Conservation (phyloP, 1,140 invertebrate species). For the Rhagoletis pomonella region DNA sequence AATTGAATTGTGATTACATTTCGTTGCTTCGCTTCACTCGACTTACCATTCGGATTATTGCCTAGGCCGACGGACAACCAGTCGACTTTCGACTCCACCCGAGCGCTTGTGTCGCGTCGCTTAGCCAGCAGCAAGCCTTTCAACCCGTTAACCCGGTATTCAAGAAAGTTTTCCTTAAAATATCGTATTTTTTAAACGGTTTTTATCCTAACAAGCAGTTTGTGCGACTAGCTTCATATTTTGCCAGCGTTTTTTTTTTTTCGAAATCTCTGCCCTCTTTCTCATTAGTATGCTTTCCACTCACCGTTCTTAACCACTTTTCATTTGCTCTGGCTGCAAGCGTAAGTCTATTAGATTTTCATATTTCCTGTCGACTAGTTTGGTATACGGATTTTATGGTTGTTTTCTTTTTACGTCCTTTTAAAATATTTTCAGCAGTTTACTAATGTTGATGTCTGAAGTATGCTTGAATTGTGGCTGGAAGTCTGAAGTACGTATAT, state of each 20-base stretch:
- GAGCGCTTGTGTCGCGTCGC: no score
- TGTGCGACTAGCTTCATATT: background rate
- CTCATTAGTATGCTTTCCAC: background rate
- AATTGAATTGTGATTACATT: constrained; percentile 58
- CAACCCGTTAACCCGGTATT: background rate
- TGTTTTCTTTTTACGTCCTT: constrained; percentile 17
- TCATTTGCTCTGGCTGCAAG: background rate
- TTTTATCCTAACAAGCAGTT: background rate
- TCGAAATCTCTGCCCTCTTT: background rate
- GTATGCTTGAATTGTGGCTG: constrained; percentile 27
- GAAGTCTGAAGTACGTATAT: constrained; percentile 31
- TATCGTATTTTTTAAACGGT: constrained; percentile 21
- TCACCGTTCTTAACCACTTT: constrained; percentile 8
- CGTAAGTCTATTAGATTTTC: constrained; percentile 45
- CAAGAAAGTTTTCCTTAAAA: background rate
- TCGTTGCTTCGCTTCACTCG: constrained; percentile 55
- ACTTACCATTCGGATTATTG: constrained; percentile 46
- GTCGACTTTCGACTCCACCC: background rate
- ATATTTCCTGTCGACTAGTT: constrained; percentile 38
- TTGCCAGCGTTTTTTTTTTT: background rate
- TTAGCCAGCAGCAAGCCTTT: no score
- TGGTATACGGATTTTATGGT: constrained; percentile 21
- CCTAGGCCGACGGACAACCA: background rate
- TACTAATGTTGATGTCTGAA: background rate
- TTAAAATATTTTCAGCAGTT: background rate